Evolutionary conservation across 2,888 invertebrate species (phyloP).

Genomic region (Hoplodrina blanda): DNA sequence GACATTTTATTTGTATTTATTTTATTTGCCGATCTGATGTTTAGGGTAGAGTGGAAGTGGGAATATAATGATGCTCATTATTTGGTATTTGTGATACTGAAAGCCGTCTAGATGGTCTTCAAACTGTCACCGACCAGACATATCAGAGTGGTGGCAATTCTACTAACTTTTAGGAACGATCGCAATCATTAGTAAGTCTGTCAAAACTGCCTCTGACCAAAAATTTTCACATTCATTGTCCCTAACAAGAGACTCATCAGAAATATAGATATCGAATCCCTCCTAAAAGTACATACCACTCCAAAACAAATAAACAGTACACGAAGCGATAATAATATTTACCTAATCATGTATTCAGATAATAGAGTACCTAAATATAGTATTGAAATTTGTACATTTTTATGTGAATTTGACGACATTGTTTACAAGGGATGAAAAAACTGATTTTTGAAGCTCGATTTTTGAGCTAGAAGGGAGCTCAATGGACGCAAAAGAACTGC

Average conservation of each 20-base stretch:
- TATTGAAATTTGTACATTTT: conserved; percentile 32
- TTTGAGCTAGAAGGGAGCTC: not conserved
- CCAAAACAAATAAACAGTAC: conserved; percentile 6
- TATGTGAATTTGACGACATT: conserved; percentile 13
- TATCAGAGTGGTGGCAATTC: no score
- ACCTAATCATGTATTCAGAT: conserved; percentile 29
- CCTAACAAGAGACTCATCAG: not conserved
- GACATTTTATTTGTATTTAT: conserved; percentile 26
- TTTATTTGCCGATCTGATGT: conserved; percentile 23
- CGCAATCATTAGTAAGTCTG: no score
- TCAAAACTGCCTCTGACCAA: no score
- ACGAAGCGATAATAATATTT: conserved; percentile 16
- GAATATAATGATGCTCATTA: not conserved
- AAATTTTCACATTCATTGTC: no score
- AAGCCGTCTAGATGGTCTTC: no score
- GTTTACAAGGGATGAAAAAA: not conserved
- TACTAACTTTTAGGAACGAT: no score
- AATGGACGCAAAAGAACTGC: not conserved
- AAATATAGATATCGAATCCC: not conserved
- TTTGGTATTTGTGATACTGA: no score
- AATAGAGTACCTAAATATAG: conserved; percentile 6
- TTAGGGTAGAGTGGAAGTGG: not conserved
- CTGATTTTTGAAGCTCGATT: not conserved
- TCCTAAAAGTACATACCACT: conserved; percentile 7
- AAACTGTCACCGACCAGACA: no score